A percentile compares a stretch with the other conserved stretches of the same genome.
Conservation (phyloP, 2,797 vertebrate species). For the Argya squamiceps region DNA sequence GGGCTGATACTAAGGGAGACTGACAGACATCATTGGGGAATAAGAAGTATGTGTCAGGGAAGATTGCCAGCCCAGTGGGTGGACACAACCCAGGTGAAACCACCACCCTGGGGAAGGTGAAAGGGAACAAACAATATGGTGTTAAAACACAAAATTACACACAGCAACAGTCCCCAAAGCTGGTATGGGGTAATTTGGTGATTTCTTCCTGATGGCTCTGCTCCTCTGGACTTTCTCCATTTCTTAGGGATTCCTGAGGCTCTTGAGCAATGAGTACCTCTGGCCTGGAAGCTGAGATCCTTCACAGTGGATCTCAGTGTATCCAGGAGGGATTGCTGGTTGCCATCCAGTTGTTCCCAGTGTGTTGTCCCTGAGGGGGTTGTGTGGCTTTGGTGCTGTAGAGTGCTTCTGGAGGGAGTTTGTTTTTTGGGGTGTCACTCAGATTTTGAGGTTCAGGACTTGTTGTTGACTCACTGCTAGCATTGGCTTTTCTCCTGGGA, state of each 20-base stretch:
- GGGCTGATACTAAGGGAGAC: no score
- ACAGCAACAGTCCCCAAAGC: no score
- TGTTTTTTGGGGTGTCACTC: neutral
- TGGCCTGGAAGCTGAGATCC: neutral
- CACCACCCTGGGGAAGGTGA: no score
- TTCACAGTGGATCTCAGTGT: rapidly evolving
- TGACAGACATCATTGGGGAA: no score
- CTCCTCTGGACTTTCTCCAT: neutral
- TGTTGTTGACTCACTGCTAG: neutral
- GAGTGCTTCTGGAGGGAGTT: neutral
- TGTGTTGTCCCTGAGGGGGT: no score
- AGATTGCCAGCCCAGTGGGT: no score
- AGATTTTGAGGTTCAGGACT: neutral
- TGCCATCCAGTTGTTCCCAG: neutral
- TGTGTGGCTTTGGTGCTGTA: neutral
- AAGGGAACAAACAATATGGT: no score
- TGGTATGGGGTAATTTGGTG: rapidly evolving
- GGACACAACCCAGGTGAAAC: no score
- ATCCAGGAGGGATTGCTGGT: neutral
- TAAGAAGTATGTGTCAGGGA: no score
- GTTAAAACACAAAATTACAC: no score
- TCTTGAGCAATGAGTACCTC: neutral
- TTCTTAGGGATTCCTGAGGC: neutral
- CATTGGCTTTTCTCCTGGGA: neutral
- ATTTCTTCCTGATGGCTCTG: neutral